Percentiles rank a stretch among this genome's conserved stretches.
phyloP scores from a whole-genome alignment of 2,797 vertebrate species.

The Denticeps clupeoides region DNA sequence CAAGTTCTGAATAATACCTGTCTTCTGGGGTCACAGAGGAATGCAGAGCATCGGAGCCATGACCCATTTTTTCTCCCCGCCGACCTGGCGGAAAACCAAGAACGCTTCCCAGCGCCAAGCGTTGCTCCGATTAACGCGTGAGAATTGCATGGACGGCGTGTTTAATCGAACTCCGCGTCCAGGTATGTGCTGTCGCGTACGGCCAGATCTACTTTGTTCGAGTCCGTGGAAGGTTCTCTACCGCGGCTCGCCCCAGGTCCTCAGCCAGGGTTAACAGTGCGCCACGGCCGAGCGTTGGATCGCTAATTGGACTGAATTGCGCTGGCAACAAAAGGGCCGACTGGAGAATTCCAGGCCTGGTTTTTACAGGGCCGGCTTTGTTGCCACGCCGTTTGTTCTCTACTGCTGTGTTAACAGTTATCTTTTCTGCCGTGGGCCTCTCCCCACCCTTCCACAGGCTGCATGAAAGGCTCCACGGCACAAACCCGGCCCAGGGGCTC shows the following conservation, averaged over 20 bases:
- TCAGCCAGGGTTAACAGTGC: slow-evolving; percentile 7
- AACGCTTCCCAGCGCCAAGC: slow-evolving; percentile 18
- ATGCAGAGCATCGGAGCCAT: slow-evolving; percentile 13
- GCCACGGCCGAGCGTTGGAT: slow-evolving; percentile 36
- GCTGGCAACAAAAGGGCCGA: slow-evolving; percentile 50
- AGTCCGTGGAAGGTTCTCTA: slow-evolving; percentile 1
- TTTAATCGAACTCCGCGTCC: no score
- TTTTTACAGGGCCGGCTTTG: slow-evolving; percentile 59
- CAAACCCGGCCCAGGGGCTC: slow-evolving; percentile 5
- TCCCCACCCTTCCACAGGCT: slow-evolving; percentile 28
- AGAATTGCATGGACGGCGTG: no score
- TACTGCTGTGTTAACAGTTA: slow-evolving; percentile 66
- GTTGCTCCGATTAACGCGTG: slow-evolving; percentile 15
- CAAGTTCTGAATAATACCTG: slow-evolving; percentile 15
- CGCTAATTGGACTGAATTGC: slow-evolving; percentile 61
- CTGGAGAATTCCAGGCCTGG: slow-evolving; percentile 61
- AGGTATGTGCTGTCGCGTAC: no score
- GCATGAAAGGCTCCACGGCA: slow-evolving; percentile 41
- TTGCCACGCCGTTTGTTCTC: slow-evolving; percentile 54
- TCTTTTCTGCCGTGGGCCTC: slow-evolving; percentile 32
- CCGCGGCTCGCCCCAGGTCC: slow-evolving; percentile 2
- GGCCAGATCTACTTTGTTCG: no score
- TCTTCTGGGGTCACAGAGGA: slow-evolving; percentile 6
- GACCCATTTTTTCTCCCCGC: slow-evolving; percentile 34
- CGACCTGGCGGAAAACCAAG: slow-evolving; percentile 30